Conservation (phyloP, 2,797 vertebrate species). For the Acipenser ruthenus region DNA sequence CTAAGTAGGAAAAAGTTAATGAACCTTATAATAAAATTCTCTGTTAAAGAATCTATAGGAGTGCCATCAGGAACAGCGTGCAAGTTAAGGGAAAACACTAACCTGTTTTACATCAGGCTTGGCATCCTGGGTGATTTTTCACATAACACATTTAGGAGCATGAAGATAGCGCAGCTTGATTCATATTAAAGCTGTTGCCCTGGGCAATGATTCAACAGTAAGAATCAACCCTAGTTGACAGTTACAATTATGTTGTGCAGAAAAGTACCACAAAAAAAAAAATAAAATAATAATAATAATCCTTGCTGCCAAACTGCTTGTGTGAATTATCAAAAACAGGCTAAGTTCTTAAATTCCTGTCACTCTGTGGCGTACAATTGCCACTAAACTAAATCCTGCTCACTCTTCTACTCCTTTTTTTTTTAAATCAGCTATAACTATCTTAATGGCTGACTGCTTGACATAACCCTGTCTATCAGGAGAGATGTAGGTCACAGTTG, state of each 20-base stretch:
- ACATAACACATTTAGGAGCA: slow-evolving; percentile 33
- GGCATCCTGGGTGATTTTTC: slow-evolving; percentile 40
- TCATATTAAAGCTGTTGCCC: slow-evolving; percentile 42
- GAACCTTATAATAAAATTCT: too few relatives aligned
- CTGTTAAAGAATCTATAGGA: too few relatives aligned
- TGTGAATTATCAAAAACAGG: slow-evolving; percentile 40
- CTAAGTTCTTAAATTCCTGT: slow-evolving; percentile 11
- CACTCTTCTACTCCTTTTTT: slow-evolving; percentile 42
- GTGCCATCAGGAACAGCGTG: too few relatives aligned
- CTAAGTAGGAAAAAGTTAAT: too few relatives aligned
- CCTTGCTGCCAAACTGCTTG: slow-evolving; percentile 34
- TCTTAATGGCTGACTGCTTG: slow-evolving; percentile 63
- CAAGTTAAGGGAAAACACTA: slow-evolving; percentile 16
- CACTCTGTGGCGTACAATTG: slow-evolving; percentile 43
- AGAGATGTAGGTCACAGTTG: slow-evolving; percentile 64
- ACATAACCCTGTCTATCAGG: slow-evolving; percentile 62
- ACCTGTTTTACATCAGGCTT: slow-evolving; percentile 33
- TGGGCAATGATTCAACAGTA: slow-evolving; percentile 35
- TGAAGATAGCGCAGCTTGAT: slow-evolving; percentile 44
- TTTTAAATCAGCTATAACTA: slow-evolving; percentile 49
- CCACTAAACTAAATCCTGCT: slow-evolving; percentile 45
- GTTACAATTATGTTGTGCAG: background rate
- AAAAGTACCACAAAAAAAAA: slow-evolving; percentile 26
- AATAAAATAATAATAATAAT: slow-evolving; percentile 5
- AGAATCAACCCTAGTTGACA: slow-evolving; percentile 9